These are phyloP conservation scores for Hylaea fasciaria DNA, from an alignment of 2,888 invertebrate species.

Conservation along the genomic window DNA sequence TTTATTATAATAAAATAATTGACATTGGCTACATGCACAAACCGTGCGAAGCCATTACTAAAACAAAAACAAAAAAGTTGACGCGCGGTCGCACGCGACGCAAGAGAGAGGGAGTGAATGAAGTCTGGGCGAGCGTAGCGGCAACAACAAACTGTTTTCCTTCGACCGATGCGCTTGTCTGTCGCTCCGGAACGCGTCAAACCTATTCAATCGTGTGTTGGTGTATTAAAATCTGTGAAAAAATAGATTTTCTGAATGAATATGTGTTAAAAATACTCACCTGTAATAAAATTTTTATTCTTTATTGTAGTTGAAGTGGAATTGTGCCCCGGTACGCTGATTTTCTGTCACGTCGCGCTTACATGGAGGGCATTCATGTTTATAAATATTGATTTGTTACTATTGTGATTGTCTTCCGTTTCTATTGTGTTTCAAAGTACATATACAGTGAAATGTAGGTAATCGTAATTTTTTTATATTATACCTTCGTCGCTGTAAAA, in stretches of 20 bases:
- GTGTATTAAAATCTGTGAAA: slow-evolving; percentile 68
- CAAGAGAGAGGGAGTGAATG: too few species aligned
- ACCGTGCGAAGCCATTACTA: too few species aligned
- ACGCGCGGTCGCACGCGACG: too few species aligned
- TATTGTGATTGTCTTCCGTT: slow-evolving; percentile 56
- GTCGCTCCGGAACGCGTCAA: slow-evolving; percentile 35
- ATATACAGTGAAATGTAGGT: slow-evolving; percentile 75
- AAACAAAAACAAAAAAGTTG: too few species aligned
- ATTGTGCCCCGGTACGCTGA: slow-evolving; percentile 50
- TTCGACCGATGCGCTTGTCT: too few species aligned
- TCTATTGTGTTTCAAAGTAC: slow-evolving; percentile 49
- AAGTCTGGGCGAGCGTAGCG: too few species aligned
- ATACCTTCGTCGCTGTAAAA: slow-evolving; percentile 49
- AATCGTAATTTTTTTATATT: slow-evolving; percentile 49
- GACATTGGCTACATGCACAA: too few species aligned
- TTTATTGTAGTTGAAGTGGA: slow-evolving; percentile 45
- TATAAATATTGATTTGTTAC: slow-evolving; percentile 84
- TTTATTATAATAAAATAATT: too few species aligned
- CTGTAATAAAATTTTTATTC: slow-evolving; percentile 25
- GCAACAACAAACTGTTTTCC: too few species aligned
- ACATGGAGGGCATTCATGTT: slow-evolving; percentile 77
- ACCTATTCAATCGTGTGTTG: slow-evolving; percentile 60
- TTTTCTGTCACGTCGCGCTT: slow-evolving; percentile 52
- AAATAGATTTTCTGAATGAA: slow-evolving; percentile 59
- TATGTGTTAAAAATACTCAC: slow-evolving; percentile 35